These are phyloP conservation scores for Fragum whitleyi DNA, from an alignment of 2,888 invertebrate genomes.

Conservation along the genomic window DNA sequence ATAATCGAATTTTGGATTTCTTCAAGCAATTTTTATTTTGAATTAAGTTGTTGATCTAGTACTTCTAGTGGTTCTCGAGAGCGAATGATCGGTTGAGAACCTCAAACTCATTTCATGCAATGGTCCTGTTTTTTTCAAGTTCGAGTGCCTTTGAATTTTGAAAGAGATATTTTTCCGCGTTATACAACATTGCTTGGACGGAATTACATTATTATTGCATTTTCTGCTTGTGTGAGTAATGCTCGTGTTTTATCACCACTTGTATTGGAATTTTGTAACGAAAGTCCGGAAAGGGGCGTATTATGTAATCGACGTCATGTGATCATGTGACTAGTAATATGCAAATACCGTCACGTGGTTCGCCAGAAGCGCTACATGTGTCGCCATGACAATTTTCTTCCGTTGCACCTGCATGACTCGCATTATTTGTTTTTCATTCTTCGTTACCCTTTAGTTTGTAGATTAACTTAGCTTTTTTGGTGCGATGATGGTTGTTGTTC, in stretches of 20 bases:
- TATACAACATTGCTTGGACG: neutral
- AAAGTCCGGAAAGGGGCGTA: neutral
- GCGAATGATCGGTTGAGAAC: no score
- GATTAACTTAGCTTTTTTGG: no score
- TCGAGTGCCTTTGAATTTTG: no score
- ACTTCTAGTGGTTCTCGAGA: no score
- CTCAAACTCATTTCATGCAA: no score
- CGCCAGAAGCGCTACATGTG: slow-evolving; percentile 8
- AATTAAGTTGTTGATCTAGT: no score
- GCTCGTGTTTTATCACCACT: neutral
- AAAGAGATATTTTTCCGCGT: neutral
- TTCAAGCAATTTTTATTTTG: no score
- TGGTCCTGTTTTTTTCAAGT: no score
- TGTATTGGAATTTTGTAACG: slow-evolving; percentile 1
- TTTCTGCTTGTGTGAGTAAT: neutral
- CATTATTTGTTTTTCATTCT: slow-evolving; percentile 6
- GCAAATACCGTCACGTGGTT: slow-evolving; percentile 1
- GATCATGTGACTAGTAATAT: neutral
- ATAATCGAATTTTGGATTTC: no score
- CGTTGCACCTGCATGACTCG: slow-evolving; percentile 14
- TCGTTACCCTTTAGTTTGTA: neutral
- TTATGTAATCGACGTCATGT: neutral
- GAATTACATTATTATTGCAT: neutral
- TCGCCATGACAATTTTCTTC: slow-evolving; percentile 16
- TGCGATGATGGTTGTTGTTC: no score